These are phyloP conservation scores for Coturnix japonica DNA, from an alignment of 2,113 vertebrate species.

Conservation along the genomic window DNA sequence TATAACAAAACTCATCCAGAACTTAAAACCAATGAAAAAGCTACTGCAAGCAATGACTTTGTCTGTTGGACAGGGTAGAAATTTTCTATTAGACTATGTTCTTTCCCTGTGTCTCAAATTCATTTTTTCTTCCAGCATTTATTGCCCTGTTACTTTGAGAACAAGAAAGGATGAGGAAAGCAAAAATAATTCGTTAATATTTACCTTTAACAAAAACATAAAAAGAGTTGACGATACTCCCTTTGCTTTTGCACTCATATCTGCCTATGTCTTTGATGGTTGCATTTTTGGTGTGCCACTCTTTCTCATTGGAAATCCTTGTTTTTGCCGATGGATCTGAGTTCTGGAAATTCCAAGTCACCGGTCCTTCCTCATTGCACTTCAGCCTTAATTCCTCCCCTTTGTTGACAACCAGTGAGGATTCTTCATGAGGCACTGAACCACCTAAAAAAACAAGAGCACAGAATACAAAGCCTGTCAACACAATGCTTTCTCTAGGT, in stretches of 20 bases:
- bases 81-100: background rate
- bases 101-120: background rate
- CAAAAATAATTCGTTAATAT: background rate
- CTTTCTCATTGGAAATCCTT: conserved; percentile 20
- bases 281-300: conserved; percentile 61
- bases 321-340: background rate
- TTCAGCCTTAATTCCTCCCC: conserved; percentile 66
- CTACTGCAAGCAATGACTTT: background rate
- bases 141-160: background rate
- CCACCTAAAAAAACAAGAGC: conserved; percentile 63
- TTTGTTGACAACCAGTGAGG: conserved; percentile 63
- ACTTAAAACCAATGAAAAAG: background rate
- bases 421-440: conserved; percentile 34
- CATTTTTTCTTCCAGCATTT: background rate
- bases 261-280: conserved; percentile 77
- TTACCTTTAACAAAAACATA: conserved; percentile 96
- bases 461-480: conserved; percentile 31
- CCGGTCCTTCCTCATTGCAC: conserved; percentile 38
- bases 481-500: background rate
- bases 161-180: rapidly evolving
- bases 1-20: background rate
- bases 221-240: conserved; percentile 77
- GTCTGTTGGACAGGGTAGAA: background rate
- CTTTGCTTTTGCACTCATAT: conserved; percentile 85
- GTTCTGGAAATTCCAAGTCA: conserved; percentile 76